Base-by-base conservation (phyloP, 2,113 vertebrate species). In the Calypte anna region DNA sequence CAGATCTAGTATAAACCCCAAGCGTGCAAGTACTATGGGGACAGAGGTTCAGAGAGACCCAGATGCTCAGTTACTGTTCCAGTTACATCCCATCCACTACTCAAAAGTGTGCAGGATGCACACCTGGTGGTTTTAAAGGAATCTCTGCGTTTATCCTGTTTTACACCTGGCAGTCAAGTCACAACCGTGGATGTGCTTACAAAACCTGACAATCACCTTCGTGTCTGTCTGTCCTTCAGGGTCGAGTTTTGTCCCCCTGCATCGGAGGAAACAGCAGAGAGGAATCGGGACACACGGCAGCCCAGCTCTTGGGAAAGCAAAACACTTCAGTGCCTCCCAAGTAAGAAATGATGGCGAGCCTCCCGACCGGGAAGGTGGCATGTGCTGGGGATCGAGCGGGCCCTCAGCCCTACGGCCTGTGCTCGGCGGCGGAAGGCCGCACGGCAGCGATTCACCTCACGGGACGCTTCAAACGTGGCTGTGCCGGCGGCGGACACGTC, bases 51-150 rank as follows among this genome's bases (percentile, higher is more conserved):
- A 8, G 43, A 11, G 8, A 10, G 8, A 10, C 1, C 12, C 27
- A 20, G 5, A 5, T 6, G 2, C 17, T 2, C 1, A 3, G 4
- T 4, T 17, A 20, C 11, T 2, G 6, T 5, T 64, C 36, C 0
- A 2, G 4, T 43, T 67, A 67, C 46, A 57, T 46, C 67, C 2
- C 3, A 13, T 3, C 27, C 0, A 0, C 13, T 9, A 1, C 11
- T 3, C 1, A 24, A 40, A 46, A 46, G 46, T 9, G 43, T 54
- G 58, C 4, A 48, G 40, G 19, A 62, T 14, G 24, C 44, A 30
- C 0, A 1, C 25, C 68, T 8, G 18, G 12, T 9, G 38, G n/a
- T 22, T 61, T 48, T 27, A 12, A 77, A 61, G 6, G 54, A 15
- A 51, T 14, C 33, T 8, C 2, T 5, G 10, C 3, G 1, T 28